Conservation (phyloP, 2,113 vertebrate species). For the Nothocercus nigrocapillus region DNA sequence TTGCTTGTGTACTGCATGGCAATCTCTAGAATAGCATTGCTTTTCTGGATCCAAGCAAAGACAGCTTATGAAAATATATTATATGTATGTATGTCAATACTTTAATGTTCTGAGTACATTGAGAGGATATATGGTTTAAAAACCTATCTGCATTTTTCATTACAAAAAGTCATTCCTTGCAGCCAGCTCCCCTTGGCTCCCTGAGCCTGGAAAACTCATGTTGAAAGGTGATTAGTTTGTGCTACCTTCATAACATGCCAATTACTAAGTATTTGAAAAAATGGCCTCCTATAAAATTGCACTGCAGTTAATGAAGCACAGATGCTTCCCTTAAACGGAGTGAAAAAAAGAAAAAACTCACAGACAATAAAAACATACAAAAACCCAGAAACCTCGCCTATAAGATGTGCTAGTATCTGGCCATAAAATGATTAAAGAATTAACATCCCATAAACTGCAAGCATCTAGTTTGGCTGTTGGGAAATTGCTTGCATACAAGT, state of each 20-base stretch:
- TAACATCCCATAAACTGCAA: conserved; percentile 47
- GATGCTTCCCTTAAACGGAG: conserved; percentile 40
- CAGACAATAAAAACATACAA: not conserved
- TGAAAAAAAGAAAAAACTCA: not conserved
- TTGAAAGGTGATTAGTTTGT: conserved; percentile 43
- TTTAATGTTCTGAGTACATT: not conserved
- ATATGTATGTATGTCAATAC: too few species aligned
- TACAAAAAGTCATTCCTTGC: conserved; percentile 56
- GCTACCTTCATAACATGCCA: conserved; percentile 68
- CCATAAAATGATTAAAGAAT: conserved; percentile 38
- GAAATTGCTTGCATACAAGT: conserved; percentile 54
- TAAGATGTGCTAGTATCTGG: conserved; percentile 38
- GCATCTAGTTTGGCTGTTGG: conserved; percentile 5
- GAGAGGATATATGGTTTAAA: conserved; percentile 9
- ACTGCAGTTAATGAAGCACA: conserved; percentile 75
- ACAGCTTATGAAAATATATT: not conserved
- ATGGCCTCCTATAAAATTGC: conserved; percentile 70
- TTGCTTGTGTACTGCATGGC: not conserved
- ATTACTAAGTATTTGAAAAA: conserved; percentile 72
- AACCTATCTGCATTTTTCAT: conserved; percentile 41
- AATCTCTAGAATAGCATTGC: not conserved
- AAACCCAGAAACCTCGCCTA: conserved; percentile 34
- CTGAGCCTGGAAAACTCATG: conserved; percentile 19
- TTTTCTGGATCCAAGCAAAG: not conserved
- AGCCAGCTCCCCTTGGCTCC: conserved; percentile 65